Conservation (phyloP, 2,888 invertebrate genomes). For the Helleia helle region DNA sequence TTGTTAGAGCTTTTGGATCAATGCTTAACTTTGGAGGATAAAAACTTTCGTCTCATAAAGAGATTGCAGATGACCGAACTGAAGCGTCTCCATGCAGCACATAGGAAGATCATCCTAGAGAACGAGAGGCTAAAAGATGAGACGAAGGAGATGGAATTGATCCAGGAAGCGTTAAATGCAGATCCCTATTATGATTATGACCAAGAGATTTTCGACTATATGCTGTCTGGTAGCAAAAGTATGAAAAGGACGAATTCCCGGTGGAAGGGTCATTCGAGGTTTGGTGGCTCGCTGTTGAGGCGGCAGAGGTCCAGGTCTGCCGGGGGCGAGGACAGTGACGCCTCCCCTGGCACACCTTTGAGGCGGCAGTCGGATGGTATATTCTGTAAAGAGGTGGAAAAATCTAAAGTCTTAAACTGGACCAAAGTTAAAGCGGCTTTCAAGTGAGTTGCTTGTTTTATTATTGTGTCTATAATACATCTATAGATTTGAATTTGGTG, state of each 20-base stretch:
- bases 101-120: conserved; percentile 62
- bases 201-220: conserved; percentile 77
- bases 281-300: conserved; percentile 66
- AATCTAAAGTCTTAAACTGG: conserved; percentile 87
- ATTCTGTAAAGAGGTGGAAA: conserved; percentile 58
- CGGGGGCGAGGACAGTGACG: conserved; percentile 75
- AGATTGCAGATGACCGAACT: conserved; percentile 82
- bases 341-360: conserved; percentile 44
- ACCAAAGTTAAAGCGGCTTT: conserved; percentile 92
- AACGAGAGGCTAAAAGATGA: conserved; percentile 50
- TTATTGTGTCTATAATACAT: too few relatives aligned
- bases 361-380: conserved; percentile 55
- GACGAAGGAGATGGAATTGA: conserved; percentile 45
- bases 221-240: conserved; percentile 70
- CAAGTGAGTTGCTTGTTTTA: conserved; percentile 78
- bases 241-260: conserved; percentile 68
- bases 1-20: conserved; percentile 85
- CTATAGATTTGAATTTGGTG: too few relatives aligned
- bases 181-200: conserved; percentile 77
- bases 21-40: conserved; percentile 80
- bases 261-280: conserved; percentile 58
- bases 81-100: conserved; percentile 76
- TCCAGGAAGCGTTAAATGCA: conserved; percentile 66
- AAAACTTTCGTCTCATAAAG: conserved; percentile 79
- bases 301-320: conserved; percentile 80